A percentile compares a stretch with the other conserved stretches of the same genome.
Evolutionary conservation across 2,888 invertebrate genomes (phyloP).

Genomic region (Chironomus tentans): DNA sequence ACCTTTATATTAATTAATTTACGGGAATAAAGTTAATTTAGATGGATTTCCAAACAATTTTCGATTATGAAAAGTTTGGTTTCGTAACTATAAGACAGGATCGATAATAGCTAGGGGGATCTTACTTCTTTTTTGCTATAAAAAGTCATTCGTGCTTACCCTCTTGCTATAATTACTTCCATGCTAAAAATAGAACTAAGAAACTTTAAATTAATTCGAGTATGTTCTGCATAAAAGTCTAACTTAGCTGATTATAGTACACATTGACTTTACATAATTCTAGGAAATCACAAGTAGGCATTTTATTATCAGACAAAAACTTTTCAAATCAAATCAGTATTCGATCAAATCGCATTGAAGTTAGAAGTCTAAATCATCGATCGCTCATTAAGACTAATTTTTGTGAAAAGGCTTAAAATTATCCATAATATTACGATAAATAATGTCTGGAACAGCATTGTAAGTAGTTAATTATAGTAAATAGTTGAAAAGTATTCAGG

Average conservation of each 20-base stretch:
- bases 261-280: no score
- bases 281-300: no score
- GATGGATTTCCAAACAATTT: neutral
- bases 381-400: no score
- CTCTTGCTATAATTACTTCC: no score
- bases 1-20: neutral
- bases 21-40: neutral
- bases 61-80: neutral
- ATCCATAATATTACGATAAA: neutral
- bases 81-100: neutral
- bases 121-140: neutral
- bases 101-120: neutral
- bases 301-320: no score
- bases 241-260: no score
- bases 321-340: no score
- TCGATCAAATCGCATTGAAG: no score
- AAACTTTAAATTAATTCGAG: neutral
- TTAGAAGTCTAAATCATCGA: no score
- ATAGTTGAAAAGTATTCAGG: no score
- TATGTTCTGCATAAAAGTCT: neutral
- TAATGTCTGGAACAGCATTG: conserved; percentile 8
- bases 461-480: neutral
- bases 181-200: neutral
- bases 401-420: neutral
- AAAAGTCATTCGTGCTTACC: no score